phyloP scores from a whole-genome alignment of 1,140 invertebrate species.

The Zaprionus inermis region DNA sequence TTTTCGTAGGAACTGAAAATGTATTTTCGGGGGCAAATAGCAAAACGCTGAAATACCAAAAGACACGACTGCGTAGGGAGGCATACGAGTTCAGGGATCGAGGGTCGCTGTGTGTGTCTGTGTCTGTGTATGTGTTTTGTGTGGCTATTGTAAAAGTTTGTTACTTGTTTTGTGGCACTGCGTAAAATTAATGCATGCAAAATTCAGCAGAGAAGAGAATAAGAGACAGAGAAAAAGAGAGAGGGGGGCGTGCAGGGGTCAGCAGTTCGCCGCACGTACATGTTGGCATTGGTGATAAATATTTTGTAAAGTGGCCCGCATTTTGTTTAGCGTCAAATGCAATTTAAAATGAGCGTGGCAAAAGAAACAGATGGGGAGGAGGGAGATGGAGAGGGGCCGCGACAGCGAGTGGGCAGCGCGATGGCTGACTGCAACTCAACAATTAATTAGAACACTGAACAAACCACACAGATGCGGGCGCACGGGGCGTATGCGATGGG shows the following conservation, averaged over 20 bases:
- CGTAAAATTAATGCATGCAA: conserved; percentile 50
- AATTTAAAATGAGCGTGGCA: conserved; percentile 43
- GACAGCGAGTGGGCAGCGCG: background rate
- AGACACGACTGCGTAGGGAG: conserved; percentile 24
- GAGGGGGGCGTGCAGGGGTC: background rate
- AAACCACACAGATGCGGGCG: conserved; percentile 27
- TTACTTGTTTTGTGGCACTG: conserved; percentile 35
- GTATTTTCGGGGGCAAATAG: conserved; percentile 21
- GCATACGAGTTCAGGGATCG: too few relatives aligned
- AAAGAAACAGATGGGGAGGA: background rate
- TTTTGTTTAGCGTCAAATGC: conserved; percentile 51
- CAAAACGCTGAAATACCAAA: conserved; percentile 30
- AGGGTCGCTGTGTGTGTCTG: background rate
- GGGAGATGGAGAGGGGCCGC: background rate
- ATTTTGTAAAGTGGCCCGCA: conserved; percentile 55
- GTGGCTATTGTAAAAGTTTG: conserved; percentile 23
- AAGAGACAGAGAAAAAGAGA: background rate
- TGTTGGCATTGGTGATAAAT: conserved; percentile 46
- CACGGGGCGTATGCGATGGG: conserved; percentile 1
- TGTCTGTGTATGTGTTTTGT: background rate
- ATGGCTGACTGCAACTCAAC: conserved; percentile 31
- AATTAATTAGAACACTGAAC: conserved; percentile 51
- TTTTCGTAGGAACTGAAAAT: conserved; percentile 33
- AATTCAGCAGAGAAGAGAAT: conserved; percentile 23
- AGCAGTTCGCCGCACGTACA: conserved; percentile 21